Evolutionary conservation across 2,888 invertebrate species (phyloP).

Genomic region (Rhingia rostrata): DNA sequence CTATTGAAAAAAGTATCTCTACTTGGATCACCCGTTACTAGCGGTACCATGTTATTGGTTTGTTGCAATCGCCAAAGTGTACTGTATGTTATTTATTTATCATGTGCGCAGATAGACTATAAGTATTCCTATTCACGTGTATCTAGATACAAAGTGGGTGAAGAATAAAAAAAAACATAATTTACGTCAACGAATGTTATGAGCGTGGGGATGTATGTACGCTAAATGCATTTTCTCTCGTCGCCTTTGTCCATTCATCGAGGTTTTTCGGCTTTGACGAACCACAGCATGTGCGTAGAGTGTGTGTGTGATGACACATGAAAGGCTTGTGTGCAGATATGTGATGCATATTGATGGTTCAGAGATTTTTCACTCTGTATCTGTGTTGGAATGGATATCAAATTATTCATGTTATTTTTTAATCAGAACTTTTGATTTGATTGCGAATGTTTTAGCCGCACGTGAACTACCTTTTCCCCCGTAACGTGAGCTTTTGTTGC

Average conservation of each 20-base stretch:
- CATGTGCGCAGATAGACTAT: conserved; percentile 8
- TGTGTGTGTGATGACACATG: conserved; percentile 23
- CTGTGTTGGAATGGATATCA: neutral
- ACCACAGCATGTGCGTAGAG: neutral
- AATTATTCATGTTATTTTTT: conserved; percentile 51
- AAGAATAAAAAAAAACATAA: conserved; percentile 15
- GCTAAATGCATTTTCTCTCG: neutral
- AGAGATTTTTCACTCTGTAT: no score
- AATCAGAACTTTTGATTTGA: conserved; percentile 55
- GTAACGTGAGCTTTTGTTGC: neutral
- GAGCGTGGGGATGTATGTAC: conserved; percentile 7
- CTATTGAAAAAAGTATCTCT: no score
- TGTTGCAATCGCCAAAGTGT: conserved; percentile 21
- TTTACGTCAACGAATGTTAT: conserved; percentile 23
- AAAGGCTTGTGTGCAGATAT: conserved; percentile 21
- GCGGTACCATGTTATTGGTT: conserved; percentile 13
- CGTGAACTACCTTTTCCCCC: conserved; percentile 1
- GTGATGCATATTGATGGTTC: conserved; percentile 40
- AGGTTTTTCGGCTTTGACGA: neutral
- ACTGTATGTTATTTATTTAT: conserved; percentile 33
- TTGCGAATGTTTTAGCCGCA: conserved; percentile 44
- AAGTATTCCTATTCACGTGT: neutral
- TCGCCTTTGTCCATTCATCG: conserved; percentile 21
- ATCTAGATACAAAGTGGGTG: neutral
- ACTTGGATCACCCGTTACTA: no score